These are phyloP conservation scores for Labia minor DNA, from an alignment of 2,888 invertebrate species.

Conservation along the genomic window DNA sequence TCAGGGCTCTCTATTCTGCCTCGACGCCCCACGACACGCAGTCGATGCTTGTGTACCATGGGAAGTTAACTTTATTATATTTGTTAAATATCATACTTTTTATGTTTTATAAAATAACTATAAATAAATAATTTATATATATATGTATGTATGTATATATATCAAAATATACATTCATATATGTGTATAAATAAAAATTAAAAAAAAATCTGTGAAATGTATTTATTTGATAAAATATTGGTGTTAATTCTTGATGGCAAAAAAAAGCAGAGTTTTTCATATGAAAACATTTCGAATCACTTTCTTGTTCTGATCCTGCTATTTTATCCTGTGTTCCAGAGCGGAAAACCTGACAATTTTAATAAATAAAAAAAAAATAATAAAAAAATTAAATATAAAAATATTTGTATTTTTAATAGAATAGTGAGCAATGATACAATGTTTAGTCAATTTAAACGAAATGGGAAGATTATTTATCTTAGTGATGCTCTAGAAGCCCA, in stretches of 20 bases:
- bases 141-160: not conserved
- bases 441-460: conserved; percentile 13
- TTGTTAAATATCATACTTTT: conserved; percentile 29
- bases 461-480: conserved; percentile 13
- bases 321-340: conserved; percentile 8
- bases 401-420: conserved; percentile 13
- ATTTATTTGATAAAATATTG: conserved; percentile 29
- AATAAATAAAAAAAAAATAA: conserved; percentile 1
- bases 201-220: conserved; percentile 25
- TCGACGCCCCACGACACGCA: conserved; percentile 23
- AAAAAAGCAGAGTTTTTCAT: not conserved
- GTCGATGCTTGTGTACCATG: conserved; percentile 28
- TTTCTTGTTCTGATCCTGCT: conserved; percentile 17
- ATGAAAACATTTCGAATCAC: not conserved
- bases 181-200: not conserved
- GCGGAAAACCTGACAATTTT: conserved; percentile 14
- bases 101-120: conserved; percentile 30
- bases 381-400: conserved; percentile 1
- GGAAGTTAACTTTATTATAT: conserved; percentile 29
- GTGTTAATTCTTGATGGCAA: conserved; percentile 27
- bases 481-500: conserved; percentile 7
- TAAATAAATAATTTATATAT: conserved; percentile 25
- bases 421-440: conserved; percentile 13
- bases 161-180: not conserved
- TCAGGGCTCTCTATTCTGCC: conserved; percentile 14